Base-by-base conservation (phyloP, 1,140 invertebrate species). In the Portunus trituberculatus region DNA sequence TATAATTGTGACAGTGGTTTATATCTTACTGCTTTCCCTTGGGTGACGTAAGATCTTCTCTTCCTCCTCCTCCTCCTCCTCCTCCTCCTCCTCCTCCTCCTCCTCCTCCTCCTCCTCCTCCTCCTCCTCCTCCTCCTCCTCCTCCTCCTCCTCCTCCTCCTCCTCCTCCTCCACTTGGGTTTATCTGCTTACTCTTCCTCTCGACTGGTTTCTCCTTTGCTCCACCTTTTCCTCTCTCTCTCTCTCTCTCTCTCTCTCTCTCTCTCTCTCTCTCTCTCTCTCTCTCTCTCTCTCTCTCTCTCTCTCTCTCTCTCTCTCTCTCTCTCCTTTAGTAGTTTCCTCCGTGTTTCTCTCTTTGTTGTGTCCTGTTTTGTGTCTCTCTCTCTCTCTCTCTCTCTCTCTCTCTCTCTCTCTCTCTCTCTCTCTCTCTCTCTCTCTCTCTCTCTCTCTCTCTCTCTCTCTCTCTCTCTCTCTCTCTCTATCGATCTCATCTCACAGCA, bases 141-240 rank as follows among this genome's bases (percentile, higher is more conserved):
- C 46, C 48, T 67, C 48, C 29, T 29, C 29, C 48, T 91, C 90
- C 48, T 39, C 39, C 89, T 52, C 39, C 28, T 29, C 10, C 6
- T 46, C 46, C 48, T 67, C 48, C 29, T 29, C 29, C 48, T 91
- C 90, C 48, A 25, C 48, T 48, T 67, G 32, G 39, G 39, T 91
- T 48, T 91, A 39, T 91, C 90, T 91, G 32, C 48, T 48, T 91
- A 39, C 48, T 48, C 48, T 48, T 91, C 90, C 48, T 16, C 48
- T 48, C 46, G 32, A 46, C 90, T 91, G 25, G n/a, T 48, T 48
- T 45, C 46, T 48, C 48, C 90, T 48, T 48, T 48, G 39, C 90
- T 91, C 90, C 46, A 31, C 46, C 90, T 91, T 14, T 91, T 45
- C 46, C 90, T 59, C 84, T 20, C 46, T 91, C 90, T 25, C 14